Evolutionary conservation across 2,113 vertebrate species (phyloP), one percentile per base, ranked within the genome.

Genomic region (Engystomops pustulosus): DNA sequence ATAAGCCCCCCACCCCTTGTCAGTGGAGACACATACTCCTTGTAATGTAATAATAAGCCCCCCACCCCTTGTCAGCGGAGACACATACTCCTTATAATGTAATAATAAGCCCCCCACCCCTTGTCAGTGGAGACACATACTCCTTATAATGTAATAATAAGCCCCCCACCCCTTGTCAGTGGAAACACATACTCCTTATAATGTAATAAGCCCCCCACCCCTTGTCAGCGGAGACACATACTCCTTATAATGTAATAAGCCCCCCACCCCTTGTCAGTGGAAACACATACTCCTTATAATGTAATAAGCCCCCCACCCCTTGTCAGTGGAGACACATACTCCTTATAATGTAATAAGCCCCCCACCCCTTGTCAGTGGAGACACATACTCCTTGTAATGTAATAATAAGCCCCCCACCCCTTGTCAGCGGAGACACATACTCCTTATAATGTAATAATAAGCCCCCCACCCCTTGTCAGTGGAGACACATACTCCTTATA

Each of bases 61-160:
- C n/a, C n/a, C n/a, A n/a, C n/a, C n/a, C 12, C 32, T 23, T 15
- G 14, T 32, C 10, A 14, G 36, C 36, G 3, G 15, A 70, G 67
- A 7, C 2, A 4, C n/a, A n/a, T 10, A n/a, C n/a, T n/a, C 70
- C 41, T 88, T 1, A 88, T 51, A 18, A 3, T 53, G 49, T n/a
- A n/a, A n/a, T n/a, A n/a, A n/a, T n/a, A n/a, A n/a, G n/a, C n/a
- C n/a, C n/a, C n/a, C n/a, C n/a, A n/a, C n/a, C n/a, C 12, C 32
- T 23, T 15, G 14, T 32, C 10, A 14, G 36, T n/a, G 3, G 15
- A 70, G 67, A 7, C 2, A 4, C n/a, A n/a, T 10, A n/a, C n/a
- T n/a, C 70, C 41, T 88, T 1, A 88, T 51, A 18, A 3, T 53
- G 49, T n/a, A n/a, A n/a, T n/a, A n/a, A n/a, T n/a, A n/a, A n/a